These are phyloP conservation scores for Corythornis madagascariensis DNA, from an alignment of 2,113 vertebrate genomes.

Conservation along the genomic window DNA sequence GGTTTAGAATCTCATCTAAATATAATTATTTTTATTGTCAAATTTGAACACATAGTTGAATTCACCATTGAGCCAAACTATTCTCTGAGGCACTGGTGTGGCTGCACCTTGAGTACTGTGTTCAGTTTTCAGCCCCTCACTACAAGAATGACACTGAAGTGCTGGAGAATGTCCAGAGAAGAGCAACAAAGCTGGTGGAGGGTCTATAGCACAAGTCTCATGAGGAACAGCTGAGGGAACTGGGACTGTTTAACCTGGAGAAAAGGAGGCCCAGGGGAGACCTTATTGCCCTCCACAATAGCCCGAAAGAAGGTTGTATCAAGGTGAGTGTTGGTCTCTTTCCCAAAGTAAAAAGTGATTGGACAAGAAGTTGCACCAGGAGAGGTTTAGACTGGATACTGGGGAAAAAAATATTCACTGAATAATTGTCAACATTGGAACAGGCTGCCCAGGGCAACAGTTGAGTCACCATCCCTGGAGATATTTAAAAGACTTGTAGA, in stretches of 20 bases:
- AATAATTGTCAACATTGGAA: not conserved
- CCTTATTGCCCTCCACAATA: not conserved
- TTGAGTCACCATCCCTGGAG: not conserved
- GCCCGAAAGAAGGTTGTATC: not conserved
- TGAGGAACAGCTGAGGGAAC: not conserved
- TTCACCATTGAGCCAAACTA: not conserved
- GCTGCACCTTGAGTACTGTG: not conserved
- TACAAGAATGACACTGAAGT: not conserved
- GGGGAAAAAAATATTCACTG: not conserved
- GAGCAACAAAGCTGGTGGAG: not conserved
- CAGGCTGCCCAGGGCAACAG: not conserved
- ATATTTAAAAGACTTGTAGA: not conserved
- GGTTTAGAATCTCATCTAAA: not conserved
- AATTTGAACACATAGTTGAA: accelerated
- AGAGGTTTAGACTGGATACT: not conserved
- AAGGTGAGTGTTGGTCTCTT: not conserved
- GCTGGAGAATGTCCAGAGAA: not conserved
- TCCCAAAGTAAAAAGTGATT: too few relatives aligned
- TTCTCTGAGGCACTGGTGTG: not conserved
- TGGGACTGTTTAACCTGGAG: not conserved
- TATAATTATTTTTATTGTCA: not conserved
- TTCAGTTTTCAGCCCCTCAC: not conserved
- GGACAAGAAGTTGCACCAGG: not conserved
- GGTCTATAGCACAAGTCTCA: not conserved
- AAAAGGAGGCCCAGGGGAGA: not conserved